These are phyloP conservation scores for Druceiella hillmani DNA, from an alignment of 2,888 invertebrate genomes.

Conservation along the genomic window DNA sequence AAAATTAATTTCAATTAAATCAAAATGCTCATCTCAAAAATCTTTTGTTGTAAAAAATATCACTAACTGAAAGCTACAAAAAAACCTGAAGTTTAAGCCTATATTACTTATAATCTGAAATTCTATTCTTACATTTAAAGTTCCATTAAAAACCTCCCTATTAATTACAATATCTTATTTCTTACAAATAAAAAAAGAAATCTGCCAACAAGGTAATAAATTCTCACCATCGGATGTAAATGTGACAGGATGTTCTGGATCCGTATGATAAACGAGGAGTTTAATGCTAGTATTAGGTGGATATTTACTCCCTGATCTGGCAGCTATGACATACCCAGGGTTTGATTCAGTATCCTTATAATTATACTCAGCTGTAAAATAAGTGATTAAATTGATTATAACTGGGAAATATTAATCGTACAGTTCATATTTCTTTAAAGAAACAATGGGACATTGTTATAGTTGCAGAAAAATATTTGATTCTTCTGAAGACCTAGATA, in stretches of 20 bases:
- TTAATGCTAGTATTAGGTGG: constrained; percentile 80
- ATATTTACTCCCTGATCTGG: constrained; percentile 77
- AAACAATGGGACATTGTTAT: too few relatives aligned
- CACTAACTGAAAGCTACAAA: too few relatives aligned
- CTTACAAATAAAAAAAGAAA: background rate
- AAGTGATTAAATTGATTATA: too few relatives aligned
- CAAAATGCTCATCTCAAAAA: too few relatives aligned
- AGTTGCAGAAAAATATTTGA: too few relatives aligned
- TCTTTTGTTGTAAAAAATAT: too few relatives aligned
- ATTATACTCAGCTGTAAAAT: constrained; percentile 60
- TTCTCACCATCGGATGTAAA: constrained; percentile 89
- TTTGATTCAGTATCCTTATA: constrained; percentile 74
- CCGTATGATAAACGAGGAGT: constrained; percentile 67
- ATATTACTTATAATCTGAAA: constrained; percentile 8
- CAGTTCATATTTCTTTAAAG: too few relatives aligned
- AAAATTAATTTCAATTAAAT: too few relatives aligned
- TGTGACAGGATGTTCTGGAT: constrained; percentile 62
- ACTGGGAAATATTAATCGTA: too few relatives aligned
- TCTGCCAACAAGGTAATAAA: background rate
- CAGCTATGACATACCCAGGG: constrained; percentile 84
- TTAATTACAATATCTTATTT: background rate
- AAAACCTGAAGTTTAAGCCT: too few relatives aligned
- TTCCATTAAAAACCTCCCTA: constrained; percentile 1
- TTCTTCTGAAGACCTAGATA: too few relatives aligned
- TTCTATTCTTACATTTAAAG: constrained; percentile 3